Evolutionary conservation across 2,888 invertebrate genomes (phyloP).

Genomic region (Glyphotaelius pellucidus): DNA sequence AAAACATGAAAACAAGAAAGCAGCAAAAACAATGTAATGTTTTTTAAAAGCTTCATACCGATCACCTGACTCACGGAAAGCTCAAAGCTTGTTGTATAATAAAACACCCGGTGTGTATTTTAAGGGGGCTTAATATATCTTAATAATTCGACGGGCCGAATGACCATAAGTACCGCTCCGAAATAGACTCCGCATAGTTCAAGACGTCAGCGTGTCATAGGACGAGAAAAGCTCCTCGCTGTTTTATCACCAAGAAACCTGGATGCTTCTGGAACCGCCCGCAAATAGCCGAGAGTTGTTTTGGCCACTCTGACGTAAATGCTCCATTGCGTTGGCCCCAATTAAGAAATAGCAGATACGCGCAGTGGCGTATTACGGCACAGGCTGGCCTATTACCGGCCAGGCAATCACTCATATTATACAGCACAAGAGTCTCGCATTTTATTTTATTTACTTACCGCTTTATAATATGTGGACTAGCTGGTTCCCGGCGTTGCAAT

Average conservation of each 20-base stretch:
- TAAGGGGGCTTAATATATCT: not conserved
- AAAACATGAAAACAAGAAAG: not conserved
- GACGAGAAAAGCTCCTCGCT: slow-evolving; percentile 43
- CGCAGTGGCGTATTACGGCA: not conserved
- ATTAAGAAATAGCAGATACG: slow-evolving; percentile 59
- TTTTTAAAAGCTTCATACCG: not conserved
- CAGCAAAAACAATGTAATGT: not conserved
- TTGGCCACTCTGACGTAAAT: slow-evolving; percentile 61
- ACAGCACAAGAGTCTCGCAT: not conserved
- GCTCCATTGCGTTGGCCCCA: slow-evolving; percentile 64
- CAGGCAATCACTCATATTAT: not conserved
- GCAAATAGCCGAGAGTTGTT: slow-evolving; percentile 59
- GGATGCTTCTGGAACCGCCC: slow-evolving; percentile 58
- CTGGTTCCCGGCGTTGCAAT: too few relatives aligned
- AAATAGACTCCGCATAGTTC: slow-evolving; percentile 35
- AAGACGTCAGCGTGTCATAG: slow-evolving; percentile 49
- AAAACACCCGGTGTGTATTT: not conserved
- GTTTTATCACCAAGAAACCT: slow-evolving; percentile 50
- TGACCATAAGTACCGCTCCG: slow-evolving; percentile 11
- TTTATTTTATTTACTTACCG: too few relatives aligned
- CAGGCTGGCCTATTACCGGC: not conserved
- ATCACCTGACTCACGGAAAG: not conserved
- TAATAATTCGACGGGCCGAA: not conserved
- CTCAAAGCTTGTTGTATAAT: not conserved
- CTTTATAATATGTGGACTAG: too few relatives aligned